These are phyloP conservation scores for Rhegmatorhina hoffmannsi DNA, from an alignment of 2,113 vertebrate species.

Conservation along the genomic window DNA sequence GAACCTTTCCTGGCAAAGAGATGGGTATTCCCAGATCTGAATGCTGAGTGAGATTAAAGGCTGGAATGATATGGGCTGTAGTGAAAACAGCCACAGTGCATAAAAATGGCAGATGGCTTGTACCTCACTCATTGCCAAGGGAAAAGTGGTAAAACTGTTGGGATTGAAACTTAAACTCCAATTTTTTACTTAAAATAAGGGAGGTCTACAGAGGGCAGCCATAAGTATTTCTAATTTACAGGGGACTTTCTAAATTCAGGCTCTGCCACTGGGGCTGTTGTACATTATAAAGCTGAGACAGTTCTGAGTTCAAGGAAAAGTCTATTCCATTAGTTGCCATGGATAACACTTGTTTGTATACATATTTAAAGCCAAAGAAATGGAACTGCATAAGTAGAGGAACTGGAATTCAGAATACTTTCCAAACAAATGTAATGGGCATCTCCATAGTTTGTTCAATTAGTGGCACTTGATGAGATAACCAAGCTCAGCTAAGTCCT, in stretches of 20 bases:
- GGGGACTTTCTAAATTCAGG: background rate
- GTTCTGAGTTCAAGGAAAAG: background rate
- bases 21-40: background rate
- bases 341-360: background rate
- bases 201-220: background rate
- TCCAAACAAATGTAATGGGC: slow-evolving; percentile 3
- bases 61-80: background rate
- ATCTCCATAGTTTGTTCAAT: background rate
- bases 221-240: background rate
- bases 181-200: background rate
- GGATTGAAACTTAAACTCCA: background rate
- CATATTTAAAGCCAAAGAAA: background rate
- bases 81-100: background rate
- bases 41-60: background rate
- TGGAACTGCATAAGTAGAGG: background rate
- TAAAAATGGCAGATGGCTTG: background rate
- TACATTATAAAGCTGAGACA: background rate
- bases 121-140: background rate
- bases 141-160: background rate
- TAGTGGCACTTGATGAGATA: background rate
- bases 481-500: background rate
- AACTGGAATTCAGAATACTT: background rate
- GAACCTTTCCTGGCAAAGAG: background rate
- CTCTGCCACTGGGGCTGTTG: background rate
- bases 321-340: background rate